Base-by-base conservation (phyloP, 1,140 invertebrate genomes). In the Dendroctonus valens region DNA sequence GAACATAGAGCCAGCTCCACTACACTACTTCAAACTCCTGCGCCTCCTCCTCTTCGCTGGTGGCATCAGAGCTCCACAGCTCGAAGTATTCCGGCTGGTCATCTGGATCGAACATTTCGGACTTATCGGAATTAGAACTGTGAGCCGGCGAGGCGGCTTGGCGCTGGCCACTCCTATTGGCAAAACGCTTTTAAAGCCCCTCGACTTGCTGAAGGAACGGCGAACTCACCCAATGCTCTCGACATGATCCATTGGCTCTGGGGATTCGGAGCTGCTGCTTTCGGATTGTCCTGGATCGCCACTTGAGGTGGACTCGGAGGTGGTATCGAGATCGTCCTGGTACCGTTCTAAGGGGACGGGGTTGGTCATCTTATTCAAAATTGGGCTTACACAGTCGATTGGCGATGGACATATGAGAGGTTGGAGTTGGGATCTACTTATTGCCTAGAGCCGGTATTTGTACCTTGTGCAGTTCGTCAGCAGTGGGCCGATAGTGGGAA, bases 31-130 rank as follows among this genome's bases (percentile, higher is more conserved):
- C 11, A n/a, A 48, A 8, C 46, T 48, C 40, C n/a, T 6, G 14
- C 9, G 9, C 46, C 44, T 46, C 41, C 39, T 64, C 61, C n/a
- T 64, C 61, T 39, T 51, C 51, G 48, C 61, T 64, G 4, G 61
- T 64, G 4, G 7, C 52, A 39, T 64, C 61, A 39, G 61, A 64
- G 26, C 61, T 64, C 41, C 40, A 55, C 7, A 64, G 26, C 0
- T 64, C 61, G 48, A 64, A 64, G 26, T 46, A 12, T 7, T 55
- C 52, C 26, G 11, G 7, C 14, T 44, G 12, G 37, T 64, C 61
- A 55, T 64, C 55, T 15, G 51, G 51, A 14, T 64, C 61, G 39
- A 64, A 64, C n/a, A 26, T 26, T 53, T 55, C 61, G 7, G 61
- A 64, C 44, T 46, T 55, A 37, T 41, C 26, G 5, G 49, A 41